These are phyloP conservation scores for Phataginus tricuspis DNA, from an alignment of 2,797 vertebrate species.

Conservation along the genomic window DNA sequence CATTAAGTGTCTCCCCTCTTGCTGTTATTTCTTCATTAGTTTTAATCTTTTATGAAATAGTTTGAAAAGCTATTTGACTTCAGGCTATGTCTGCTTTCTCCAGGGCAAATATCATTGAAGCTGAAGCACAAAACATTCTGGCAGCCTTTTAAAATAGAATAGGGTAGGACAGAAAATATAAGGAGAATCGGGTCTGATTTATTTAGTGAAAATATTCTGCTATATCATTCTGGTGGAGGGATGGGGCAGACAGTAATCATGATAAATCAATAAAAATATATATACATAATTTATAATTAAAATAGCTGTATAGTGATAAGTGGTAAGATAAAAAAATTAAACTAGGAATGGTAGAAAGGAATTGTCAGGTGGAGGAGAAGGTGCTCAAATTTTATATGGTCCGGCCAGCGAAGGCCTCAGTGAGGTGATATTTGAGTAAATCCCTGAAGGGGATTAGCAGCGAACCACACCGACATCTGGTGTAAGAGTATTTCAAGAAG, in stretches of 20 bases:
- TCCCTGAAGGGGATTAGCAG: not conserved
- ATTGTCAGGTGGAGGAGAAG: not conserved
- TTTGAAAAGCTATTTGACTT: slow-evolving; percentile 43
- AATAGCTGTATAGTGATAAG: not conserved
- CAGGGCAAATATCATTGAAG: slow-evolving; percentile 21
- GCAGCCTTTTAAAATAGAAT: not conserved
- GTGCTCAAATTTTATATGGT: not conserved
- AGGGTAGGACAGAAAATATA: not conserved
- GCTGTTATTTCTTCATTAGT: not conserved
- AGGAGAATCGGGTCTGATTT: not conserved
- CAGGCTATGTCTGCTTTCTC: slow-evolving; percentile 35
- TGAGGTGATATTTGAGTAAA: not conserved
- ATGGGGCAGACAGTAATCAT: not conserved
- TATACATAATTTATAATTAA: not conserved
- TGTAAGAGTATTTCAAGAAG: not conserved
- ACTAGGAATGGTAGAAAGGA: not conserved
- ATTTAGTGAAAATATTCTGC: not conserved
- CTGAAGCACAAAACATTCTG: not conserved
- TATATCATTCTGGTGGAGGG: not conserved
- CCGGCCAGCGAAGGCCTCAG: not conserved
- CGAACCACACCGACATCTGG: not conserved
- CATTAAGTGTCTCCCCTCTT: not conserved
- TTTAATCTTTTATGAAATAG: slow-evolving; percentile 17
- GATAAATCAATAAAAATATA: not conserved
- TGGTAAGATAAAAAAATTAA: not conserved